Evolutionary conservation across 2,113 vertebrate genomes (phyloP).

Genomic region (Thalassoma bifasciatum): DNA sequence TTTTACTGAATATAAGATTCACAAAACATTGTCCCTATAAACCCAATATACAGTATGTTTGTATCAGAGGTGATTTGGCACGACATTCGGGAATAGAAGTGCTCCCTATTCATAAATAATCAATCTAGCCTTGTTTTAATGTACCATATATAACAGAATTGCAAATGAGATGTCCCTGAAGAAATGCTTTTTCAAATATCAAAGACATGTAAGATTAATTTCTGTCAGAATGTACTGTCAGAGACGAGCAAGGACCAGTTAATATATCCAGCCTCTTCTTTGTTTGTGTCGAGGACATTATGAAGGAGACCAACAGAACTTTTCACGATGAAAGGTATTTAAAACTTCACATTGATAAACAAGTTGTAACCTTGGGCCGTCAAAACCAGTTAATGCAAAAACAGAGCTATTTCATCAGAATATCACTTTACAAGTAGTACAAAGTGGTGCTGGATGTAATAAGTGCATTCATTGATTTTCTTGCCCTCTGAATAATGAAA

Average conservation of each 20-base stretch:
- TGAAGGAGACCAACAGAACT: not conserved
- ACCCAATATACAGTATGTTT: not conserved
- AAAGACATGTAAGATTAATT: slow-evolving; percentile 57
- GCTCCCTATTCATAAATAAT: slow-evolving; percentile 39
- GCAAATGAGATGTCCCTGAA: slow-evolving; percentile 25
- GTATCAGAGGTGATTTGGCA: slow-evolving; percentile 17
- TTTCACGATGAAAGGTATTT: not conserved
- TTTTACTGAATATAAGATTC: too few species aligned
- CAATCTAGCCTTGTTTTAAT: slow-evolving; percentile 35
- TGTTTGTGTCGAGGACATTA: slow-evolving; percentile 10
- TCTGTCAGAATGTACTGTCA: slow-evolving; percentile 15
- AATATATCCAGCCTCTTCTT: slow-evolving; percentile 8
- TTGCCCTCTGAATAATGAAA: slow-evolving; percentile 2
- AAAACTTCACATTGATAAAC: not conserved
- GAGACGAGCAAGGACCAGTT: not conserved
- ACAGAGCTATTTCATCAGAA: not conserved
- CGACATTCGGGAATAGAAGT: slow-evolving; percentile 26
- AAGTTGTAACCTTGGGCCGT: not conserved
- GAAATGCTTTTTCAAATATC: slow-evolving; percentile 29
- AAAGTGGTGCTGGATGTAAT: not conserved
- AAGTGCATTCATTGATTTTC: slow-evolving; percentile 13
- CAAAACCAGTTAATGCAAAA: not conserved
- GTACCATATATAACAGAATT: slow-evolving; percentile 25
- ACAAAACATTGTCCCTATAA: not conserved
- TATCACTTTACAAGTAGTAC: not conserved